phyloP scores from a whole-genome alignment of 2,797 vertebrate species.

The Sciurus vulgaris region DNA sequence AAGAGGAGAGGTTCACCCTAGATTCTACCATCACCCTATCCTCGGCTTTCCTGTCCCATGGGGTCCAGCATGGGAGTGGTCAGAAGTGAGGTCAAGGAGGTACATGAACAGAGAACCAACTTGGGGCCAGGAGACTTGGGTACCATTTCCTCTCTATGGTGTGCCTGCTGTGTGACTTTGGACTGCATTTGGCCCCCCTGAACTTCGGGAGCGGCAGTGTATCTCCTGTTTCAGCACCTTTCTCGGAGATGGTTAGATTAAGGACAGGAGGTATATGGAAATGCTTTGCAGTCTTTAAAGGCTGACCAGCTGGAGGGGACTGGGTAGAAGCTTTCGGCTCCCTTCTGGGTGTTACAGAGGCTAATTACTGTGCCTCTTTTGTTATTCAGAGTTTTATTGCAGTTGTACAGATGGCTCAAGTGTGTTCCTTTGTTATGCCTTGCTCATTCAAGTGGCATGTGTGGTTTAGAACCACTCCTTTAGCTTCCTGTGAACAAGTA shows the following conservation, averaged over 20 bases:
- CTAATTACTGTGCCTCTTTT: neutral
- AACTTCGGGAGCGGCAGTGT: neutral
- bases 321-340: neutral
- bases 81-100: neutral
- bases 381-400: neutral
- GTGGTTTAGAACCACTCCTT: constrained; percentile 21
- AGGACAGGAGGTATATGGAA: neutral
- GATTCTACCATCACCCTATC: too few species aligned
- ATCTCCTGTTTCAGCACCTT: neutral
- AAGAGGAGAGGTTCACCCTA: neutral
- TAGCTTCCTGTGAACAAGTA: constrained; percentile 25
- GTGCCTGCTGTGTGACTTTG: neutral
- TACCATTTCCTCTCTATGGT: neutral
- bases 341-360: neutral
- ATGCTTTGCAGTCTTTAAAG: neutral
- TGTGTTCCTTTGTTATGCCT: neutral
- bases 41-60: neutral
- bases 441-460: constrained; percentile 31
- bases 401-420: neutral
- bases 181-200: neutral
- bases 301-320: neutral
- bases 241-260: neutral
- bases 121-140: neutral
- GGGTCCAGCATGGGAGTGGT: neutral
- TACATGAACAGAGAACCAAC: neutral